Evolutionary conservation across 2,888 invertebrate genomes (phyloP).

Genomic region (Buathra laborator): DNA sequence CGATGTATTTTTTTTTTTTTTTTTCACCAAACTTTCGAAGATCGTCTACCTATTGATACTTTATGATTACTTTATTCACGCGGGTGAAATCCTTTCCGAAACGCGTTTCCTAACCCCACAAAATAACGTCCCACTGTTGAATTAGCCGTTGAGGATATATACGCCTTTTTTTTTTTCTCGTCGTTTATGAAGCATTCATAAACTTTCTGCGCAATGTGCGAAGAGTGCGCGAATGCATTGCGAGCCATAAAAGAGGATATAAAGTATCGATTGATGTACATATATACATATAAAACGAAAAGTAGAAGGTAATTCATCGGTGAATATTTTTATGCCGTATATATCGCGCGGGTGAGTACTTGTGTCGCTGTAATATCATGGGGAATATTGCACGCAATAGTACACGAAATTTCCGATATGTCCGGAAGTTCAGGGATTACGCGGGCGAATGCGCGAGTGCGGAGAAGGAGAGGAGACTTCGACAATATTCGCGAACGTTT

Average conservation of each 20-base stretch:
- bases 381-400: constrained; percentile 24
- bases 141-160: neutral
- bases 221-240: neutral
- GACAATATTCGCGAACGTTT: constrained; percentile 50
- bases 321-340: constrained; percentile 26
- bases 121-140: neutral
- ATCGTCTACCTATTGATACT: neutral
- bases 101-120: neutral
- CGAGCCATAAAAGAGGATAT: constrained; percentile 8
- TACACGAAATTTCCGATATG: constrained; percentile 48
- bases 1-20: neutral
- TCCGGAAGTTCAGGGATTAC: constrained; percentile 50
- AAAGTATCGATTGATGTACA: neutral
- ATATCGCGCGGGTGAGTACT: neutral
- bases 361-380: constrained; percentile 50
- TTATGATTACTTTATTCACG: neutral
- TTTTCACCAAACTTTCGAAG: neutral
- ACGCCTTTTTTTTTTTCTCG: no score
- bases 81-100: neutral
- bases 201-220: neutral
- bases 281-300: constrained; percentile 1
- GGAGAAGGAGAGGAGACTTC: constrained; percentile 20
- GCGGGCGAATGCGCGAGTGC: constrained; percentile 29
- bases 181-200: neutral
- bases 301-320: constrained; percentile 47